These are phyloP conservation scores for Fistularia commersonii DNA, from an alignment of 2,797 vertebrate species.

Conservation along the genomic window DNA sequence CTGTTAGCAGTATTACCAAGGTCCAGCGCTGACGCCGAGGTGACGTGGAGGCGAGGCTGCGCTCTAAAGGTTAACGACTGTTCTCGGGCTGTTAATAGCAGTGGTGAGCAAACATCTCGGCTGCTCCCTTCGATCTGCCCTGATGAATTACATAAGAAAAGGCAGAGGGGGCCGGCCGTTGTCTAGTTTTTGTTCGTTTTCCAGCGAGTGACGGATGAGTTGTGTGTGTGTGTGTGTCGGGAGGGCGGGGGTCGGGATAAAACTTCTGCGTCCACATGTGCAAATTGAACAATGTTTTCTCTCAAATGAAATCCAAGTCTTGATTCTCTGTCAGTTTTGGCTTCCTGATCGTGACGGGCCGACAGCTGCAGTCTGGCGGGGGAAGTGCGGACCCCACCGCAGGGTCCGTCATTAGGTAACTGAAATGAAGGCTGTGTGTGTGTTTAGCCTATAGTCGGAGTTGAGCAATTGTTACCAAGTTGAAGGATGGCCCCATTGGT, in stretches of 20 bases:
- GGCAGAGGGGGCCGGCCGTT: constrained; percentile 55
- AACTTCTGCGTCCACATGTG: constrained; percentile 8
- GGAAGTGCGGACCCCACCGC: constrained; percentile 12
- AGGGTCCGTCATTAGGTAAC: constrained; percentile 46
- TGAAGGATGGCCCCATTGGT: constrained; percentile 17
- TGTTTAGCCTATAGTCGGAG: constrained; percentile 39
- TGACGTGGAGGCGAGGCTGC: constrained; percentile 48
- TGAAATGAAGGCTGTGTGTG: constrained; percentile 19
- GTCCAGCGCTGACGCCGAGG: constrained; percentile 27
- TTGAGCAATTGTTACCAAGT: constrained; percentile 40
- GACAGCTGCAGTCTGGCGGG: constrained; percentile 7
- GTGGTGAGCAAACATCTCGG: constrained; percentile 57
- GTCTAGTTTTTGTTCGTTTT: constrained; percentile 9
- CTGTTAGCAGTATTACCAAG: constrained; percentile 21
- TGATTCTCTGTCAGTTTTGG: constrained; percentile 13
- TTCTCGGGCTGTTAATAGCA: constrained; percentile 50
- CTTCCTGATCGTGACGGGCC: constrained; percentile 14
- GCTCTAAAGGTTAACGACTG: constrained; percentile 64
- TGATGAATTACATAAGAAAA: constrained; percentile 51
- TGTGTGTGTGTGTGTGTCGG: background rate
- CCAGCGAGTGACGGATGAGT: background rate
- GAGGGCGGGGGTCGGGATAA: background rate
- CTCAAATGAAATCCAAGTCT: constrained; percentile 13
- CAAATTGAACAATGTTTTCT: constrained; percentile 11
- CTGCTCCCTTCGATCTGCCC: constrained; percentile 37